phyloP scores from a whole-genome alignment of 1,140 invertebrate genomes.

The Danaus plexippus region DNA sequence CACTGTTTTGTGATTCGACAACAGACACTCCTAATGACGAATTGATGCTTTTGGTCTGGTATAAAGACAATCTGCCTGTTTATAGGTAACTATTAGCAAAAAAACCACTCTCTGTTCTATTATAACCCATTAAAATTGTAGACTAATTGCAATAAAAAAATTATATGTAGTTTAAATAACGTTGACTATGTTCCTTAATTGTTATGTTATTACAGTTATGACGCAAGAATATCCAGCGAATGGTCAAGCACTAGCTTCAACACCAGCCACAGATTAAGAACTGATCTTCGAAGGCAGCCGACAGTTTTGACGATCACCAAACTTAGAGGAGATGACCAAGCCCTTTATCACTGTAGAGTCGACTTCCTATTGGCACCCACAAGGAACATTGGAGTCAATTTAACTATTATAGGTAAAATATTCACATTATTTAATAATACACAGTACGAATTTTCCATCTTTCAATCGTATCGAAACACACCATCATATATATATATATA shows the following conservation, averaged over 20 bases:
- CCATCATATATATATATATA: no score
- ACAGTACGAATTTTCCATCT: no score
- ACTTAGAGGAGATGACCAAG: constrained; percentile 75
- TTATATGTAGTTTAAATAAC: no score
- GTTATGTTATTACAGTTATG: constrained; percentile 43
- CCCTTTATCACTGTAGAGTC: constrained; percentile 81
- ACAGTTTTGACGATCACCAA: constrained; percentile 73
- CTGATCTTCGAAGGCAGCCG: constrained; percentile 70
- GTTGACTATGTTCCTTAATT: no score
- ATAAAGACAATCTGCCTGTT: constrained; percentile 75
- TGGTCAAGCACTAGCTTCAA: constrained; percentile 63
- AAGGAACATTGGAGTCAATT: constrained; percentile 79
- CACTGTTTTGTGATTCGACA: constrained; percentile 75
- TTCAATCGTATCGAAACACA: no score
- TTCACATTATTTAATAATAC: no score
- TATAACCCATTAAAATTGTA: no score
- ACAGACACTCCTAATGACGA: constrained; percentile 74
- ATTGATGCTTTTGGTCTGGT: constrained; percentile 81
- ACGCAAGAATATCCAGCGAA: constrained; percentile 66
- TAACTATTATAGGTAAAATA: constrained; percentile 79
- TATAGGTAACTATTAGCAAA: constrained; percentile 59
- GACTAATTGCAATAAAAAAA: no score
- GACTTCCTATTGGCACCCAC: constrained; percentile 82
- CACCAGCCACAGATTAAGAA: constrained; percentile 71
- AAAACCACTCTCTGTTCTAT: neutral